phyloP scores from a whole-genome alignment of 2,888 invertebrate genomes.

The Erannis defoliaria region DNA sequence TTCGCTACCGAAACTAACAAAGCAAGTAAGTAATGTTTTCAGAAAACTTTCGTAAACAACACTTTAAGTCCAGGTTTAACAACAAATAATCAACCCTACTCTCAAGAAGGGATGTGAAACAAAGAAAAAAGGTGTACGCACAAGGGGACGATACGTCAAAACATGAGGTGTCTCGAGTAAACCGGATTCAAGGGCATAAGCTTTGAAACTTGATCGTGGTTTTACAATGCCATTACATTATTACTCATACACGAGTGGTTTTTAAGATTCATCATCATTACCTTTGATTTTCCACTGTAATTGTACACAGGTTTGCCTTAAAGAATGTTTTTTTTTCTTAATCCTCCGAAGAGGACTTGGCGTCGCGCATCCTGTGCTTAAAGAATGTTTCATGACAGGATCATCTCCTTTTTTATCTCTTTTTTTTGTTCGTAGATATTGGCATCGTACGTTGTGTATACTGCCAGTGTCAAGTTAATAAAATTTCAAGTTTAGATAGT shows the following conservation, averaged over 20 bases:
- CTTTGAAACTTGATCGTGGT: conserved; percentile 18
- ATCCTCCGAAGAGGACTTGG: too few relatives aligned
- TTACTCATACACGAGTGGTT: background rate
- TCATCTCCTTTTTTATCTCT: too few relatives aligned
- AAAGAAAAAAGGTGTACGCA: conserved; percentile 69
- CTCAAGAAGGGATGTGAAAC: conserved; percentile 55
- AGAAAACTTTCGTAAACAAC: conserved; percentile 23
- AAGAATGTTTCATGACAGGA: too few relatives aligned
- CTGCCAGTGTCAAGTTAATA: too few relatives aligned
- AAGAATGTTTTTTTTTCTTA: too few relatives aligned
- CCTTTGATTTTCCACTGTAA: too few relatives aligned
- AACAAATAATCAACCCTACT: conserved; percentile 65
- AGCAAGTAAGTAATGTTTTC: conserved; percentile 13
- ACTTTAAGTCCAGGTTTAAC: conserved; percentile 22
- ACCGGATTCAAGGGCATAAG: conserved; percentile 11
- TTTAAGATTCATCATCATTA: too few relatives aligned
- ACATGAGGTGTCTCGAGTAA: conserved; percentile 67
- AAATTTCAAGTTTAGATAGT: too few relatives aligned
- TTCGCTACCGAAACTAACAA: conserved; percentile 11
- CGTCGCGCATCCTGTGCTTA: too few relatives aligned
- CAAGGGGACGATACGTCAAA: conserved; percentile 71
- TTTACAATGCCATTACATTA: conserved; percentile 25
- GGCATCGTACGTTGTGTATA: too few relatives aligned
- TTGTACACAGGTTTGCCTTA: too few relatives aligned
- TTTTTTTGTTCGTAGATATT: too few relatives aligned